Evolutionary conservation across 2,888 invertebrate species (phyloP).

Genomic region (Drosophila mimica): DNA sequence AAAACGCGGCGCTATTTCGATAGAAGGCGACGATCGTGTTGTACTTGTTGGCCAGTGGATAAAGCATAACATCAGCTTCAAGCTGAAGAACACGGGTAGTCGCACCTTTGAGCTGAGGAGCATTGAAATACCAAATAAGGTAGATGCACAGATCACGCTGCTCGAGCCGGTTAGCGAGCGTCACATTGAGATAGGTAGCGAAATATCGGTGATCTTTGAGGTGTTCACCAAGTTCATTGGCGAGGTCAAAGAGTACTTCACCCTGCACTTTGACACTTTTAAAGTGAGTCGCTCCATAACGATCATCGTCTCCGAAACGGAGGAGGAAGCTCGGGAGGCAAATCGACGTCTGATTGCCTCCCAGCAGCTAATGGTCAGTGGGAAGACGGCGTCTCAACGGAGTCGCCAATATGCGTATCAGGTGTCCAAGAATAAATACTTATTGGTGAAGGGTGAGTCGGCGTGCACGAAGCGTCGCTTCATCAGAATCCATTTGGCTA

Average conservation of each 20-base stretch:
- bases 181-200: constrained; percentile 5
- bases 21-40: constrained; percentile 86
- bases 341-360: constrained; percentile 51
- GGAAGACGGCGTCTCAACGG: constrained; percentile 48
- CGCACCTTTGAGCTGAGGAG: constrained; percentile 41
- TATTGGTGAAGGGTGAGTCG: constrained; percentile 87
- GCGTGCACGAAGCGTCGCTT: constrained; percentile 87
- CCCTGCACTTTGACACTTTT: constrained; percentile 68
- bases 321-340: constrained; percentile 50
- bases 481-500: constrained; percentile 86
- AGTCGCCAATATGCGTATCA: constrained; percentile 76
- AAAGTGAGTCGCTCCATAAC: constrained; percentile 68
- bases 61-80: constrained; percentile 61
- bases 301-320: constrained; percentile 74
- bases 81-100: constrained; percentile 63
- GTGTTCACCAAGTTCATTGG: constrained; percentile 73
- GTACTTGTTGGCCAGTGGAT: constrained; percentile 85
- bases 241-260: constrained; percentile 66
- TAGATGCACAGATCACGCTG: constrained; percentile 61
- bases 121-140: constrained; percentile 38
- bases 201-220: constrained; percentile 49
- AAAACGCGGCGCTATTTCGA: constrained; percentile 84
- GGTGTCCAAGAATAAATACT: constrained; percentile 74
- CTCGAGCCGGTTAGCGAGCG: constrained; percentile 56
- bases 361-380: constrained; percentile 20